These are phyloP conservation scores for Erynnis tages DNA, from an alignment of 2,888 invertebrate species.

Conservation along the genomic window DNA sequence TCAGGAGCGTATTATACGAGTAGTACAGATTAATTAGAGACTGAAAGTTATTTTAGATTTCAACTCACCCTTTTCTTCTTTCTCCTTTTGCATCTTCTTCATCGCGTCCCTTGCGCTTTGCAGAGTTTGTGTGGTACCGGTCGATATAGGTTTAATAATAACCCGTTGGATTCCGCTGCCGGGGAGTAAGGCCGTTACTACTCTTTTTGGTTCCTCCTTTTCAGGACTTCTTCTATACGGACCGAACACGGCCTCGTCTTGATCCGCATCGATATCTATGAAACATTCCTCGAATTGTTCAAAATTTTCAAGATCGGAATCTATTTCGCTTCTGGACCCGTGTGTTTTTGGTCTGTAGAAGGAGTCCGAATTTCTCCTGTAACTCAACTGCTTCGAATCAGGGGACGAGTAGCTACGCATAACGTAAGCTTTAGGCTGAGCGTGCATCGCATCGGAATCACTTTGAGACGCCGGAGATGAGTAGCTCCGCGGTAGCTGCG, in stretches of 20 bases:
- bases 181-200: slow-evolving; percentile 62
- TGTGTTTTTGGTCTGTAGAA: slow-evolving; percentile 60
- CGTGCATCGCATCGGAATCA: slow-evolving; percentile 46
- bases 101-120: slow-evolving; percentile 52
- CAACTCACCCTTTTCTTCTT: slow-evolving; percentile 53
- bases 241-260: slow-evolving; percentile 53
- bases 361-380: slow-evolving; percentile 61
- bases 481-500: slow-evolving; percentile 65
- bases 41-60: not conserved
- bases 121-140: slow-evolving; percentile 50
- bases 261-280: slow-evolving; percentile 71
- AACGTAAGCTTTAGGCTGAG: slow-evolving; percentile 53
- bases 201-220: slow-evolving; percentile 61
- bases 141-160: slow-evolving; percentile 58
- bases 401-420: slow-evolving; percentile 70
- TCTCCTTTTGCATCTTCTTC: slow-evolving; percentile 49
- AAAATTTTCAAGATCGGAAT: slow-evolving; percentile 69
- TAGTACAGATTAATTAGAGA: not conserved
- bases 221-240: slow-evolving; percentile 58
- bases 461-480: slow-evolving; percentile 64
- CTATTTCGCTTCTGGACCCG: slow-evolving; percentile 64
- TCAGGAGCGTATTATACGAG: no score
- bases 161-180: slow-evolving; percentile 73
- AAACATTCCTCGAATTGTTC: slow-evolving; percentile 71
- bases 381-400: slow-evolving; percentile 59